Base-by-base conservation (phyloP, 2,888 invertebrate genomes). In the Globia sparganii region DNA sequence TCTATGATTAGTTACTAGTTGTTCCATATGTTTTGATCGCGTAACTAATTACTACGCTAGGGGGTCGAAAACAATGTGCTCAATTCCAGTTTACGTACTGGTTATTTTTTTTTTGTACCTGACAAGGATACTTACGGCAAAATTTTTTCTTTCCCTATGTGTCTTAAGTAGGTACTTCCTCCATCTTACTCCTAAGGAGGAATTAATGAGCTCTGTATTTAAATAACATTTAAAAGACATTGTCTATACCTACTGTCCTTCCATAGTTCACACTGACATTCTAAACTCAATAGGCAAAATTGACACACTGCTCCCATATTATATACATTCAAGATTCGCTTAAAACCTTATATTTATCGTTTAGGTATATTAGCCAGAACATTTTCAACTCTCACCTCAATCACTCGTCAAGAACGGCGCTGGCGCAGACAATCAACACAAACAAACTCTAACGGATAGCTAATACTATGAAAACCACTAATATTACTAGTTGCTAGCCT, bases 381-480 rank as follows among this genome's bases (percentile, higher is more conserved):
- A 53, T 58, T 46, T 31, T 71, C 62, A 77, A 83, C 77, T 87
- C 78, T 86, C 79, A 76, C 77, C 72, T 79, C 78, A 77, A 74
- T 80, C 74, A 37, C 21, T 75, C 65, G 65, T 34, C 73, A 72
- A 43, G 59, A 72, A 65, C 72, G 49, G 62, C 62, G 77, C 70
- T 18, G 34, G 68, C 72, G 77, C 83, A 71, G 28, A 72, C 80
- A 80, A 78, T 84, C 83, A 86, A 72, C 66, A 83, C 80, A 78
- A 83, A 84, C 83, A 86, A 81, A 85, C 84, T 80, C 64, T 87
- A 88, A 84, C 87, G 86, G 88, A 78, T 89, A 83, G 72, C 66
- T 58, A 72, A 77, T 81, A 84, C 68, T 70, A 72, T 77, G 78
- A 59, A 84, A 87, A 87, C 86, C 86, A 77, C 87, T 81, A 80